Percentiles rank a stretch among this genome's conserved stretches.
These are phyloP conservation scores for Pollachius pollachius DNA, from an alignment of 2,113 vertebrate genomes.

Conservation along the genomic window DNA sequence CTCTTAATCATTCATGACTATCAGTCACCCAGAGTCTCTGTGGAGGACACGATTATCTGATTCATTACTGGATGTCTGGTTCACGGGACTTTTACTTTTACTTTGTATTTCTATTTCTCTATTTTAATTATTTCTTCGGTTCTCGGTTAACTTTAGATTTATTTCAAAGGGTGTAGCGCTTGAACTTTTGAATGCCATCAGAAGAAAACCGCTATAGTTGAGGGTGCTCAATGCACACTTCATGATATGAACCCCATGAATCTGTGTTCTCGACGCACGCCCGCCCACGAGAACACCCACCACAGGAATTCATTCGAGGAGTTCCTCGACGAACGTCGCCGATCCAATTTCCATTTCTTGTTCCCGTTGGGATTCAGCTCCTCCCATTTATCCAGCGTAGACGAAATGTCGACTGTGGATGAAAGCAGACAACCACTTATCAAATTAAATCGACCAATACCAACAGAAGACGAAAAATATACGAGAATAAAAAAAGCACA, in stretches of 20 bases:
- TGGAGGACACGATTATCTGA: no score
- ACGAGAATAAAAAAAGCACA: background rate
- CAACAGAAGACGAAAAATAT: background rate
- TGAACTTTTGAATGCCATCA: no score
- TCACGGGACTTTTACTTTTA: no score
- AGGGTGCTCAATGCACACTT: no score
- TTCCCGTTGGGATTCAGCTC: constrained; percentile 84
- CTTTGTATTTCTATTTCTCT: no score
- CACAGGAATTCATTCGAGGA: constrained; percentile 91
- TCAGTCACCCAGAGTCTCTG: no score
- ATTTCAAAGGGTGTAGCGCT: no score
- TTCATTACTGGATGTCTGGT: no score
- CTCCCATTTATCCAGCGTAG: constrained; percentile 94
- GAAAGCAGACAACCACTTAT: constrained; percentile 8
- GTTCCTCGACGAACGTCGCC: constrained; percentile 86
- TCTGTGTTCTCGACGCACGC: background rate
- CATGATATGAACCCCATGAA: background rate
- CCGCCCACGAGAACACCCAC: constrained; percentile 62
- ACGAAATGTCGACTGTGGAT: constrained; percentile 76
- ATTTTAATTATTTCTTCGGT: no score
- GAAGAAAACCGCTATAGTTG: no score
- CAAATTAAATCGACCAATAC: background rate
- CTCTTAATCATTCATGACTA: no score
- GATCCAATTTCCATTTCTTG: constrained; percentile 82
- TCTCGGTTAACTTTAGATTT: no score